These are phyloP conservation scores for Crenichthys baileyi DNA, from an alignment of 2,797 vertebrate genomes.

Conservation along the genomic window DNA sequence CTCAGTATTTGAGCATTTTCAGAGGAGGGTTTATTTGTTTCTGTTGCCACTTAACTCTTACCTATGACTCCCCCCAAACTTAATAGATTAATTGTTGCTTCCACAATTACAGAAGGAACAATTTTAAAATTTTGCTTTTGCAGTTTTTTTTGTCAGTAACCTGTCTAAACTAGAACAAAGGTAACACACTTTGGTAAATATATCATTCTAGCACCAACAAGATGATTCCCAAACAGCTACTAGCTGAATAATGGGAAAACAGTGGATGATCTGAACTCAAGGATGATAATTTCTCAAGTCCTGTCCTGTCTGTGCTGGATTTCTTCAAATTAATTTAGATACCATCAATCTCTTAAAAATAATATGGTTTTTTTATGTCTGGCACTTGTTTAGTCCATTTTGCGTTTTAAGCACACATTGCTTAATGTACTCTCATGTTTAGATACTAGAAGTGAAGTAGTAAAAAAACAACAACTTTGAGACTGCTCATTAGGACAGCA, in stretches of 20 bases:
- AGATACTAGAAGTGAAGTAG: too few relatives aligned
- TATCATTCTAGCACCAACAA: background rate
- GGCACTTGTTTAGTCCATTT: background rate
- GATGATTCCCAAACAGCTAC: background rate
- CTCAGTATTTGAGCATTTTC: too few relatives aligned
- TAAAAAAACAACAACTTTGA: too few relatives aligned
- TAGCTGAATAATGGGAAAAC: background rate
- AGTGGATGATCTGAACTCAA: background rate
- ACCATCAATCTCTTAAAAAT: background rate
- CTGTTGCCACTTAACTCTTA: too few relatives aligned
- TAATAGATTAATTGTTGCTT: background rate
- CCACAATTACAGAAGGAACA: too few relatives aligned
- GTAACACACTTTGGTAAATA: background rate
- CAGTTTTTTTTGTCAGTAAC: background rate
- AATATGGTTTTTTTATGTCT: background rate
- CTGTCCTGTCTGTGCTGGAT: background rate
- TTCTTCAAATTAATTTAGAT: background rate
- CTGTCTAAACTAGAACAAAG: background rate
- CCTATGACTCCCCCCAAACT: background rate
- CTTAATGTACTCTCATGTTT: background rate
- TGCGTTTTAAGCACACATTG: background rate
- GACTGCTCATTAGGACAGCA: background rate
- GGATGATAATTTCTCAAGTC: background rate
- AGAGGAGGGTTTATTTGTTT: too few relatives aligned
- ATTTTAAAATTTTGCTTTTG: too few relatives aligned